A percentile compares a stretch with the other conserved stretches of the same genome.
These are phyloP conservation scores for Mongoloraphidia duomilia DNA, from an alignment of 2,888 invertebrate species.

Conservation along the genomic window DNA sequence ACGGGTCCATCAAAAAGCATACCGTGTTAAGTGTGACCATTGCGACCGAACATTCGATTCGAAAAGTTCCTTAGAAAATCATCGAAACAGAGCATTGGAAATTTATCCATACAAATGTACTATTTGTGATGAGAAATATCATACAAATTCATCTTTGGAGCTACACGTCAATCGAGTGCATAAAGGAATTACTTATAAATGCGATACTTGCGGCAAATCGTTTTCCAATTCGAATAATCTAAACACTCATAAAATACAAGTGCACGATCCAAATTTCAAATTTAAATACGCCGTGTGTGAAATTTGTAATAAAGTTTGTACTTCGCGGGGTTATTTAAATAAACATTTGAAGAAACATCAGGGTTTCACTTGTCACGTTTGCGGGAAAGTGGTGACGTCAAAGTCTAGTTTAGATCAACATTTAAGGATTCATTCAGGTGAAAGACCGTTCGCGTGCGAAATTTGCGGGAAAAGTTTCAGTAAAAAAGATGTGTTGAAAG, in stretches of 20 bases:
- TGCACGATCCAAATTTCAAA: too few species aligned
- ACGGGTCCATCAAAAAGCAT: not conserved
- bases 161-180: conserved; percentile 22
- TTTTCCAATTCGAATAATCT: too few species aligned
- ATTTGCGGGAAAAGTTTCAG: not conserved
- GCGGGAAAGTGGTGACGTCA: not conserved
- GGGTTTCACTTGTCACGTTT: not conserved
- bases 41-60: conserved; percentile 12
- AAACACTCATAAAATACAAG: too few species aligned
- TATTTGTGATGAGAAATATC: not conserved
- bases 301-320: too few species aligned
- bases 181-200: conserved; percentile 15
- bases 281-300: too few species aligned
- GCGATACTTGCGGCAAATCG: too few species aligned
- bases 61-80: conserved; percentile 17
- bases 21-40: not conserved
- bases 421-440: not conserved
- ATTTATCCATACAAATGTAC: not conserved
- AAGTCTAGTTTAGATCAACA: not conserved
- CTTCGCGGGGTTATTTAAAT: not conserved
- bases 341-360: not conserved
- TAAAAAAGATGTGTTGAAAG: too few species aligned
- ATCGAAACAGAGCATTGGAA: not conserved
- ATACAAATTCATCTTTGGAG: conserved; percentile 13
- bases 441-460: not conserved